Conservation (phyloP, 2,797 vertebrate species). For the Anabas testudineus region DNA sequence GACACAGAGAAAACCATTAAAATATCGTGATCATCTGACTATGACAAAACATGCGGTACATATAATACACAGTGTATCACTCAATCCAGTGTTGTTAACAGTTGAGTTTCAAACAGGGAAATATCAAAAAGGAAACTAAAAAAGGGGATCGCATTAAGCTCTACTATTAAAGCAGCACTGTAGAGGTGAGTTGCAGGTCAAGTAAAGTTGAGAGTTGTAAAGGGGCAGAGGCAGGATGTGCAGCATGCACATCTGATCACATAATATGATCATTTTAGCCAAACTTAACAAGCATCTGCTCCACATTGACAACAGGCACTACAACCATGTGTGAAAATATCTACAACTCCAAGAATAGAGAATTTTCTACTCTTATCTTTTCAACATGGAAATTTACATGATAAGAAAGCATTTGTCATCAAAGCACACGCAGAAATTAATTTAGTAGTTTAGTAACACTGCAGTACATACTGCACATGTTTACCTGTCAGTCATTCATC, state of each 20-base stretch:
- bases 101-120: background rate
- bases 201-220: background rate
- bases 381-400: background rate
- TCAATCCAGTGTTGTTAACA: no score
- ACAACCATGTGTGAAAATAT: background rate
- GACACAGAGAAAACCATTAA: constrained; percentile 12
- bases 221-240: background rate
- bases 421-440: background rate
- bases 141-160: no score
- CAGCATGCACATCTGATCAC: background rate
- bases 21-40: background rate
- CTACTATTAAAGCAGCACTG: background rate
- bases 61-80: no score
- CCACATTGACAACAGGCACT: background rate
- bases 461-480: background rate
- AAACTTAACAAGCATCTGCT: background rate
- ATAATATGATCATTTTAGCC: background rate
- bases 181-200: background rate
- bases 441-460: no score
- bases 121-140: background rate
- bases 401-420: background rate
- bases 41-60: no score
- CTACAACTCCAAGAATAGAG: background rate
- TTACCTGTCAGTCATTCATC: background rate
- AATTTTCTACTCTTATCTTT: background rate